Percentiles rank a stretch among this genome's conserved stretches.
These are phyloP conservation scores for Gymnocephalus cernua DNA, from an alignment of 2,113 vertebrate species.

Conservation along the genomic window DNA sequence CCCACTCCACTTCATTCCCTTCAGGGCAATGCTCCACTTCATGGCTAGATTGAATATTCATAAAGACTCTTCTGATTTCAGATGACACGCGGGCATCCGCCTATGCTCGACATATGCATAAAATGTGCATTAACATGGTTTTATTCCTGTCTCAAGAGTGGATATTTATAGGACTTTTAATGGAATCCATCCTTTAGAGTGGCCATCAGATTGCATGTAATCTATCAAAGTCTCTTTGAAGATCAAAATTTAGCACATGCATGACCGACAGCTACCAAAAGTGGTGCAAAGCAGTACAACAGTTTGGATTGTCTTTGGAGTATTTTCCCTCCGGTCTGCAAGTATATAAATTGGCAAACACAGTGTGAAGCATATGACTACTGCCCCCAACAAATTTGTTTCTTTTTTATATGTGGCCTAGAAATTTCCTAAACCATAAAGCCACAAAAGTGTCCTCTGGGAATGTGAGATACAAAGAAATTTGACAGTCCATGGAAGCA, in stretches of 20 bases:
- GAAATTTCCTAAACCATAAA: constrained; percentile 66
- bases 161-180: constrained; percentile 53
- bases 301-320: constrained; percentile 24
- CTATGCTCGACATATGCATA: constrained; percentile 62
- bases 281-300: constrained; percentile 9
- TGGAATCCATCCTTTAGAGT: constrained; percentile 38
- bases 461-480: constrained; percentile 56
- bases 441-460: constrained; percentile 52
- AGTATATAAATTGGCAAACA: constrained; percentile 55
- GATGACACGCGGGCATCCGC: constrained; percentile 60
- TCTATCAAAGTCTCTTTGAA: constrained; percentile 49
- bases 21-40: constrained; percentile 68
- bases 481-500: constrained; percentile 60
- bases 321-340: constrained; percentile 18
- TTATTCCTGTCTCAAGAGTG: constrained; percentile 56
- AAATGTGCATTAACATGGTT: constrained; percentile 73
- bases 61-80: constrained; percentile 63
- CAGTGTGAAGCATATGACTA: constrained; percentile 60
- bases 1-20: constrained; percentile 62
- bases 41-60: constrained; percentile 77
- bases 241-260: constrained; percentile 58
- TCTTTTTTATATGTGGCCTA: constrained; percentile 51
- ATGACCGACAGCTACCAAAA: constrained; percentile 54
- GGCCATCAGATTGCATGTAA: constrained; percentile 50
- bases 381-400: constrained; percentile 41